A percentile compares a stretch with the other conserved stretches of the same genome.
Evolutionary conservation across 2,797 vertebrate genomes (phyloP).

Genomic region (Sebastes umbrosus): DNA sequence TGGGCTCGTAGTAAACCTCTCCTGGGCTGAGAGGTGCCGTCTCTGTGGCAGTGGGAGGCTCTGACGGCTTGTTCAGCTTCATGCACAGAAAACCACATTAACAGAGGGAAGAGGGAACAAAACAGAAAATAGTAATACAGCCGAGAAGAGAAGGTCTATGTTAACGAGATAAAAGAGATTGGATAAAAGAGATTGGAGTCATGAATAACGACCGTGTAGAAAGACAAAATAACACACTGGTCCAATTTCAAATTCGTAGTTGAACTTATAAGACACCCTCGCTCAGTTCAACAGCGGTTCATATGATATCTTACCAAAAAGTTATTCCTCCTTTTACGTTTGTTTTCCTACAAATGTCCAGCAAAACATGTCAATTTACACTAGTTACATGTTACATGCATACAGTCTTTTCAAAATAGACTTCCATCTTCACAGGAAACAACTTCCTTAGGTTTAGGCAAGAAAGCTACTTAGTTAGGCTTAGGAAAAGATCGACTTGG

Average conservation of each 20-base stretch:
- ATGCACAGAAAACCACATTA: constrained; percentile 31
- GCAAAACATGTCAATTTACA: too few species aligned
- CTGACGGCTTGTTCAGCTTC: constrained; percentile 78
- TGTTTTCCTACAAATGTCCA: too few species aligned
- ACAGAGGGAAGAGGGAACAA: neutral
- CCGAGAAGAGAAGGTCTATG: neutral
- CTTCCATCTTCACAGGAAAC: too few species aligned
- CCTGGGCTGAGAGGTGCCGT: constrained; percentile 71
- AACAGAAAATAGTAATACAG: neutral
- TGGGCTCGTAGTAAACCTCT: constrained; percentile 81
- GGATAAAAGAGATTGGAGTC: neutral
- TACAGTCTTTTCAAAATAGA: too few species aligned
- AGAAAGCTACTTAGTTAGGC: too few species aligned
- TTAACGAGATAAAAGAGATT: neutral
- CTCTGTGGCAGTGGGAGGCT: constrained; percentile 69
- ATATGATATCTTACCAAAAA: too few species aligned
- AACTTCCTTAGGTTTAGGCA: too few species aligned
- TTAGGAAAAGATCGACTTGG: too few species aligned
- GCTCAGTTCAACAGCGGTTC: neutral
- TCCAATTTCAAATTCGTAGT: neutral
- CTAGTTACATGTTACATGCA: too few species aligned
- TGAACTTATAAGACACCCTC: neutral
- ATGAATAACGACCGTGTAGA: neutral
- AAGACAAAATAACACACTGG: neutral
- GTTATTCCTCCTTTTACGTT: too few species aligned